Evolutionary conservation across 2,888 invertebrate species (phyloP), one percentile per base, ranked within the genome.

Genomic region (Theretra japonica): DNA sequence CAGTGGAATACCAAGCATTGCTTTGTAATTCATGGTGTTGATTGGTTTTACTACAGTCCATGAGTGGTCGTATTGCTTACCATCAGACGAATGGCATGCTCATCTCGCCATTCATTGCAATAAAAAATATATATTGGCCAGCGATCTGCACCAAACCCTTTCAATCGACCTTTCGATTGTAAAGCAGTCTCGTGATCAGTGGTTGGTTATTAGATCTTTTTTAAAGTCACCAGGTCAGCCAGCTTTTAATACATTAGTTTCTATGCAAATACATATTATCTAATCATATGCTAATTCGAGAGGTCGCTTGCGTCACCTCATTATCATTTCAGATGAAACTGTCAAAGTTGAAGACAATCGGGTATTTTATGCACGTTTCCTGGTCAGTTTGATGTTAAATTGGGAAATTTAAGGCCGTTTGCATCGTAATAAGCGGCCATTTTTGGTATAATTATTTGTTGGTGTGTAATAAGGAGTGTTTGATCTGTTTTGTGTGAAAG

Each of bases 291-390:
- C 11, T 62, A 41, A 65, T 48, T 8, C 17, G 15, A 62, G 65
- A 48, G 65, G 48, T 48, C 65, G 23, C 15, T 65, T 65, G 48
- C 65, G 23, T 48, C 65, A 65, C 23, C 23, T 23, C 21, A 65
- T 65, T 65, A 41, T 41, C n/a, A 65, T 48, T 65, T 65, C 23
- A 65, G 41, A 48, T 65, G 23, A 7, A 65, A 48, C 23, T 65
- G 65, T 65, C 65, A 65, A 41, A 65, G 41, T 23, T 65, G 41
- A 65, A 23, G 21, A 65, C 48, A 25, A 65, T 48, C 48, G 41
- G 17, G 48, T 65, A 48, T 48, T 41, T 21, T 62, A 62, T 41
- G 25, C 25, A 25, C 15, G 25, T 25, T 25, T 25, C 2, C 23
- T 25, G 4, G 7, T 53, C 17, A 53, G n/a, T 65, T 48, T 8